phyloP scores from a whole-genome alignment of 2,888 invertebrate genomes.

The Aphodius sticticus region DNA sequence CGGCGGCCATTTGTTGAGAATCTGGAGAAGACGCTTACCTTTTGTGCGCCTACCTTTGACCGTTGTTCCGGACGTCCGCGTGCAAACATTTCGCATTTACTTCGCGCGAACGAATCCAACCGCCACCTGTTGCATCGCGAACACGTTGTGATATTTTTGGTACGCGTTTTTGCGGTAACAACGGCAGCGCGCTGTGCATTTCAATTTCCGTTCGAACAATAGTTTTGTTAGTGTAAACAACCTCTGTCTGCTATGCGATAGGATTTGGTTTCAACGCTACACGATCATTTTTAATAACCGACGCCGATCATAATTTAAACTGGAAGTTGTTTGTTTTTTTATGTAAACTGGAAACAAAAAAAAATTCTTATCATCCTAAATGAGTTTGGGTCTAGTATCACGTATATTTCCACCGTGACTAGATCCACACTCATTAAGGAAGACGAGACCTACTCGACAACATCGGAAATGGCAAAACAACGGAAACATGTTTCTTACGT shows the following conservation, averaged over 20 bases:
- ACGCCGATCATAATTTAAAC: neutral
- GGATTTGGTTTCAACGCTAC: neutral
- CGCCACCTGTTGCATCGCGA: slow-evolving; percentile 9
- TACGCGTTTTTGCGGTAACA: neutral
- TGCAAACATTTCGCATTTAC: neutral
- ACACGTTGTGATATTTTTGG: slow-evolving; percentile 4
- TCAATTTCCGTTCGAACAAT: neutral
- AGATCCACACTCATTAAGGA: slow-evolving; percentile 88
- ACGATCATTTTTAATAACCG: neutral
- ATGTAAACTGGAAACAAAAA: slow-evolving; percentile 10
- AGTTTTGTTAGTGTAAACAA: slow-evolving; percentile 19
- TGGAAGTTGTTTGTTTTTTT: slow-evolving; percentile 6
- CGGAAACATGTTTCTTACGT: slow-evolving; percentile 60
- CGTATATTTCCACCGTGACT: slow-evolving; percentile 73
- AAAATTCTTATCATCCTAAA: slow-evolving; percentile 57
- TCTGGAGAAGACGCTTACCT: slow-evolving; percentile 55
- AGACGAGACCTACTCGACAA: slow-evolving; percentile 27
- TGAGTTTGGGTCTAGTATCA: slow-evolving; percentile 80
- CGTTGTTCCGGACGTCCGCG: neutral
- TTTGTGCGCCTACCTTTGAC: slow-evolving; percentile 33
- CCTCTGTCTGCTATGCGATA: slow-evolving; percentile 8
- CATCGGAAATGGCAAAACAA: slow-evolving; percentile 12
- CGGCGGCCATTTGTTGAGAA: slow-evolving; percentile 58
- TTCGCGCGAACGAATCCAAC: neutral
- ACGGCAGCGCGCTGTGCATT: neutral